Evolutionary conservation across 2,113 vertebrate genomes (phyloP), one percentile per base, ranked within the genome.

Genomic region (Microcebus jonahi): DNA sequence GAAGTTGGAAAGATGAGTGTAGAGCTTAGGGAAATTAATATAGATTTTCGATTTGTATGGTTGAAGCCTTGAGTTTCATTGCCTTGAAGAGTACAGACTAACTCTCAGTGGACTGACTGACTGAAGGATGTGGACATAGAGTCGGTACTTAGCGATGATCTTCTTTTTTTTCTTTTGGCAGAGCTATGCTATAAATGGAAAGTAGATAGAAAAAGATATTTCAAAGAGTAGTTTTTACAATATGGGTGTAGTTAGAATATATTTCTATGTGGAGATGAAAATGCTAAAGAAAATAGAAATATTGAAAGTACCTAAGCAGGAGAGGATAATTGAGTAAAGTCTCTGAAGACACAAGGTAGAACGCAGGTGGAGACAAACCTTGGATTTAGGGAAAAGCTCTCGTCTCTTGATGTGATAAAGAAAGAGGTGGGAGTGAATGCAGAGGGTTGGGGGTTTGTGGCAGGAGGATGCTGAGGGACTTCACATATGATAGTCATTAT

Each of bases 81-180:
- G 4, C 2, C 63, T 48, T 87, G 12, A 4, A 55, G 6, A 14
- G 39, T 48, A 8, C 12, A 48, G n/a, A 36, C 8, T 88, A n/a
- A 14, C 42, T 21, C 77, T 20, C 11, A 73, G 34, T 21, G 13
- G 18, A 13, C 25, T 31, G 9, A 13, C 15, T 25, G 9, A 87
- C n/a, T 14, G 13, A 63, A 57, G 65, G 6, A 45, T 75, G 48
- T 71, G 25, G 53, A 14, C 10, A 6, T 5, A 61, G 20, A 36
- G 13, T 36, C 18, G 42, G 0, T 31, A 36, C 34, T 76, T 71
- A 15, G 39, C 4, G 0, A 7, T 2, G 15, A 36, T 17, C 5
- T 17, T 68, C 18, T 68, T 34, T 57, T 68, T 34, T 57, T 71
- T 27, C 31, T 45, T 48, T 27, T 82, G 2, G 45, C 20, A 57